Conservation (phyloP, 2,113 vertebrate genomes). For the Gopherus evgoodei region DNA sequence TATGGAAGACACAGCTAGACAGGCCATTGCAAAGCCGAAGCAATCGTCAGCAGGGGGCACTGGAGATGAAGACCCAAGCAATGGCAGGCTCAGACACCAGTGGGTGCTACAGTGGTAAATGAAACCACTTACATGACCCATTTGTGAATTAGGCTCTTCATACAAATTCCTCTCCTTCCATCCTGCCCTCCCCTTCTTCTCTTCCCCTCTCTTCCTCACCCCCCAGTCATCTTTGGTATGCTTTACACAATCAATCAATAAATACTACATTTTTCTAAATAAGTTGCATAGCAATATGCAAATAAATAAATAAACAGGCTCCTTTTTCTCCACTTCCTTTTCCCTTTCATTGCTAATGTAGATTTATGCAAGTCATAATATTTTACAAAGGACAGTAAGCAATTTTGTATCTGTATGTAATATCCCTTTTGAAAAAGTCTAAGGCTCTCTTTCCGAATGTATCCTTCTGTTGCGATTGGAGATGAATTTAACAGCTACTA, state of each 20-base stretch:
- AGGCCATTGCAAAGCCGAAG: background rate
- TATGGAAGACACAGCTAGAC: background rate
- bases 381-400: background rate
- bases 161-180: background rate
- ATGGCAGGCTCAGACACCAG: background rate
- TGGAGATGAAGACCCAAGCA: background rate
- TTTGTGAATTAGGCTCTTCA: background rate
- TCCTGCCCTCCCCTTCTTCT: background rate
- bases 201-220: background rate
- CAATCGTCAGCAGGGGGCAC: background rate
- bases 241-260: background rate
- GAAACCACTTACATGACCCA: background rate
- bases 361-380: background rate
- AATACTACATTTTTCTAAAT: background rate
- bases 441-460: background rate
- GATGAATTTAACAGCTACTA: background rate
- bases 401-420: background rate
- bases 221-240: background rate
- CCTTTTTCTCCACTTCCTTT: background rate
- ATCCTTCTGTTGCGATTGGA: background rate
- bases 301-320: background rate
- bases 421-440: background rate
- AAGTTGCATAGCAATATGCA: background rate
- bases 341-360: background rate
- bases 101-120: background rate